A percentile compares a stretch with the other conserved stretches of the same genome.
These are phyloP conservation scores for Amphipyra berbera DNA, from an alignment of 2,888 invertebrate genomes.

Conservation along the genomic window DNA sequence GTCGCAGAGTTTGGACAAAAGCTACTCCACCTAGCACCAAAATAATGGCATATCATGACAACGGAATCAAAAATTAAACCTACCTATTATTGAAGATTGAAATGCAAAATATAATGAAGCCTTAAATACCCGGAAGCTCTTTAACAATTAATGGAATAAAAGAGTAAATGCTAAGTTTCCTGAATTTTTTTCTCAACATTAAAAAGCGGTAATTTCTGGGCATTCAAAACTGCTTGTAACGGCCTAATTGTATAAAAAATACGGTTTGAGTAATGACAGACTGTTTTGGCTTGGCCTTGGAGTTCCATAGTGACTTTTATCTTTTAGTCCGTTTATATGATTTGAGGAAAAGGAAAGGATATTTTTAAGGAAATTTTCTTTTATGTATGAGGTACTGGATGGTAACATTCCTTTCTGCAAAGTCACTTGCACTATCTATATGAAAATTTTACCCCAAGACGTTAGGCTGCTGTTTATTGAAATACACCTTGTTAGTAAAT, in stretches of 20 bases:
- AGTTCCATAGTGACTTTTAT: slow-evolving; percentile 36
- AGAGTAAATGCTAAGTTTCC: slow-evolving; percentile 27
- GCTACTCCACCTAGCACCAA: too few species aligned
- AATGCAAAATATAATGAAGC: slow-evolving; percentile 1
- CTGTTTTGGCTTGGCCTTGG: slow-evolving; percentile 33
- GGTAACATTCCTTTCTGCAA: too few species aligned
- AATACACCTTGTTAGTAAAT: too few species aligned
- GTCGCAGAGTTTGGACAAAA: too few species aligned
- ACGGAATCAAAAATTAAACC: not conserved
- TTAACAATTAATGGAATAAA: slow-evolving; percentile 43
- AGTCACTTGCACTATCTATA: too few species aligned
- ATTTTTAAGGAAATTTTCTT: not conserved
- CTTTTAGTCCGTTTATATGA: slow-evolving; percentile 13
- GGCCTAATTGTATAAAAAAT: slow-evolving; percentile 56
- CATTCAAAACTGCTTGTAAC: slow-evolving; percentile 53
- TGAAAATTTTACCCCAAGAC: too few species aligned
- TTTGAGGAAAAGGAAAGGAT: slow-evolving; percentile 9
- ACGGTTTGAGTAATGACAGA: slow-evolving; percentile 43
- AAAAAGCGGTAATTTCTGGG: slow-evolving; percentile 28
- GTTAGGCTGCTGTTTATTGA: too few species aligned
- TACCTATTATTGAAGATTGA: not conserved
- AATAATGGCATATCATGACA: not conserved
- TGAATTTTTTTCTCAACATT: slow-evolving; percentile 24
- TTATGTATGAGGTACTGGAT: too few species aligned
- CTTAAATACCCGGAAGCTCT: slow-evolving; percentile 14